Evolutionary conservation across 1,140 invertebrate species (phyloP), one percentile per base, ranked within the genome.

Genomic region (Drosophila parabipectinata): DNA sequence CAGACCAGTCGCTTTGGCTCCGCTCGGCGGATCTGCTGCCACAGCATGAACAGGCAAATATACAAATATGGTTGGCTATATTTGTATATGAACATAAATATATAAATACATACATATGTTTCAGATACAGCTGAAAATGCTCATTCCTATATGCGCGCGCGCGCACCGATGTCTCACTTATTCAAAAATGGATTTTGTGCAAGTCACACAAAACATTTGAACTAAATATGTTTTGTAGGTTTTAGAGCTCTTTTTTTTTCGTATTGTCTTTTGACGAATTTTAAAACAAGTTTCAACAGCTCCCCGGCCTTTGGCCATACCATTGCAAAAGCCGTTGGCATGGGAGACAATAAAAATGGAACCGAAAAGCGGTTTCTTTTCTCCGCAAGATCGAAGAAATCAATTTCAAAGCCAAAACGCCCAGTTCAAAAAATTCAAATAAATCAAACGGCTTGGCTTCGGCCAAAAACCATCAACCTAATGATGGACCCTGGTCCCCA

Each of bases 151-250:
- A 41, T 32, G 24, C 28, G 14, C 8, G 28, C 39, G 28, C 39
- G 9, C 9, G 8, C 41, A n/a, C 15, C 69, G 69, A 75, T 75
- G 69, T 79, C 69, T 87, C 39, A 77, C 62, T 87, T 72, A 79
- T 88, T 76, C 34, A 72, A 83, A 76, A 72, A 62, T 7, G 15
- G 7, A 15, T 45, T 67, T 87, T 72, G 64, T 44, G 76, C 83
- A 88, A 88, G 83, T 88, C 83, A 88, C 78, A 62, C 10, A 37
- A 59, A 67, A 69, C 77, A 47, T 73, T 76, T 83, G 83, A 77
- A 79, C 83, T 76, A 88, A 77, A 83, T 89, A 72, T 72, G 68
- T 64, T 71, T 72, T 73, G 68, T 55, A 54, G 47, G 48, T 72
- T 84, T 79, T 66, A 59, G 56, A 18, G 71, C 14, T 73, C 51